These are phyloP conservation scores for Acanthococcus lagerstroemiae DNA, from an alignment of 2,888 invertebrate genomes.

Conservation along the genomic window DNA sequence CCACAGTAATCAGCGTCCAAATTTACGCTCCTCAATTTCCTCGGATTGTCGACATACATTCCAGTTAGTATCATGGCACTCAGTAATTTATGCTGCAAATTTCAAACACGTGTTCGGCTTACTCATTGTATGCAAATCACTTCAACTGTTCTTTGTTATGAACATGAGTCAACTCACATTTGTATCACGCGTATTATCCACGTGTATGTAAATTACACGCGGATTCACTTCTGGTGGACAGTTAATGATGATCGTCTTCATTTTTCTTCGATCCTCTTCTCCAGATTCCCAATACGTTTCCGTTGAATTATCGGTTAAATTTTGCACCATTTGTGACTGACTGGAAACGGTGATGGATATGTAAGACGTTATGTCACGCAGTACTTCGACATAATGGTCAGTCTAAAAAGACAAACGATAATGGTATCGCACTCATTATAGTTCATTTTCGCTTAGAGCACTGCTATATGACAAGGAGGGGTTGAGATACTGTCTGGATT, in stretches of 20 bases:
- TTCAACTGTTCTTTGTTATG: too few species aligned
- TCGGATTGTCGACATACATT: slow-evolving; percentile 66
- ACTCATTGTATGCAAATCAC: background rate
- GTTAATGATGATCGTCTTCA: slow-evolving; percentile 68
- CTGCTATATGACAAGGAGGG: too few species aligned
- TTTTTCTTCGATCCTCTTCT: slow-evolving; percentile 88
- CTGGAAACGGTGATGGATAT: slow-evolving; percentile 83
- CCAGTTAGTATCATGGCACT: slow-evolving; percentile 77
- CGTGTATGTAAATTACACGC: slow-evolving; percentile 70
- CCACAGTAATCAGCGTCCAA: slow-evolving; percentile 74
- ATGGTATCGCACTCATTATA: background rate
- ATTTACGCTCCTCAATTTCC: slow-evolving; percentile 70
- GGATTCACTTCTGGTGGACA: slow-evolving; percentile 56
- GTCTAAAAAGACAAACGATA: slow-evolving; percentile 39
- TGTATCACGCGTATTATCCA: slow-evolving; percentile 89
- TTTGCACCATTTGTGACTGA: slow-evolving; percentile 85
- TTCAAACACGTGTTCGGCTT: slow-evolving; percentile 7
- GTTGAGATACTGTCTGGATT: too few species aligned
- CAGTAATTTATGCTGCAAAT: slow-evolving; percentile 74
- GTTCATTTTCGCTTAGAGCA: too few species aligned
- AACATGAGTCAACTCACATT: too few species aligned
- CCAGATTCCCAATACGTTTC: slow-evolving; percentile 99
- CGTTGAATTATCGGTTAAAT: slow-evolving; percentile 84
- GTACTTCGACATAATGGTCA: slow-evolving; percentile 51
- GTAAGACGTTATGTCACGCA: slow-evolving; percentile 63